Evolutionary conservation across 2,797 vertebrate species (phyloP), one percentile per base, ranked within the genome.

Genomic region (Orestias chungarensis): DNA sequence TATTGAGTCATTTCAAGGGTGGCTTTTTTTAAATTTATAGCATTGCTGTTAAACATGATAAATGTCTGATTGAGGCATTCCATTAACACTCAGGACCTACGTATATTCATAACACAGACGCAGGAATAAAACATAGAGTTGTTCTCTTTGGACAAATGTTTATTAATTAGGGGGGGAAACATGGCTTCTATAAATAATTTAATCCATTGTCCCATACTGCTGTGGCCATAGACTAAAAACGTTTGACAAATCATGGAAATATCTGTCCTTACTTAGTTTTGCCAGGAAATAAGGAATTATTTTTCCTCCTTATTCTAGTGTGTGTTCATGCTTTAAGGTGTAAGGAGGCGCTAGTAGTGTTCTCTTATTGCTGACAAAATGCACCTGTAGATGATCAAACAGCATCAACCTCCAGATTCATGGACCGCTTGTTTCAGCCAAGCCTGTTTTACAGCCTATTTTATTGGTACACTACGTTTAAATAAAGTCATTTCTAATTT

Each of bases 11-110:
- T 70, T n/a, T 25, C 6, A 0, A 43, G 86, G 71, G 70, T 81
- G 72, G 83, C 67, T 69, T 61, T 69, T 61, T 54, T 73, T 17
- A 57, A 76, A 76, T 83, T 67, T 59, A 74, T 29, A 59, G 38
- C 9, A 10, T 18, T 54, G 11, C 33, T 25, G 23, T 27, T 44
- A 4, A 31, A 57, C 57, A 43, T 59, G 54, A 59, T 42, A 40
- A 5, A 18, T 33, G 40, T 57, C 23, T 40, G 38, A 57, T 14
- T 57, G 25, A 57, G 17, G 40, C 44, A 20, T 57, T 69, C 40
- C 25, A 29, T 54, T 67, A 68, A 52, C 66, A 40, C 12, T 3
- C 23, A 59, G 64, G 43, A 9, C 11, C 18, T 46, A 40, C 44
- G 50, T 14, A 9, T 44, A 25, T 59, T 72, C 52, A 52, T 69